Base-by-base conservation (phyloP, 2,888 invertebrate genomes). In the Drosophila rellima region DNA sequence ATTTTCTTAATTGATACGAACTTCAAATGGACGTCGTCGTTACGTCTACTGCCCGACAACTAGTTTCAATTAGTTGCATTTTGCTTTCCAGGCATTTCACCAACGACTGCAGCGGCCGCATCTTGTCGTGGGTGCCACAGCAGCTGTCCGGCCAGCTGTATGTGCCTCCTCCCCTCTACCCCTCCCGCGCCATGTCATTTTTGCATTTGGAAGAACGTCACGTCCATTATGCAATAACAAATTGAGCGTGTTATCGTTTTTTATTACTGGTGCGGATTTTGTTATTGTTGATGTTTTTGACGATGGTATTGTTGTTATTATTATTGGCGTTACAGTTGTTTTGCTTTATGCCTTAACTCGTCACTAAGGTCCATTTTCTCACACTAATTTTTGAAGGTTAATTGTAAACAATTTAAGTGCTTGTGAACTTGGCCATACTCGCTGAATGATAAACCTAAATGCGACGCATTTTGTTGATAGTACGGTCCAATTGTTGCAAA, bases 1-100 rank as follows among this genome's bases (percentile, higher is more conserved):
- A 78, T 73, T 89, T 75, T 65, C 85, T 78, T 88, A 91, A 91
- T 91, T 91, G 87, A 90, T 91, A 90, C 89, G 91, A 91, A 90
- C 91, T 90, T 91, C 90, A 89, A 83, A 86, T 78, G 81, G 67
- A 78, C 78, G 69, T 64, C 74, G 67, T 33, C 39, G 47, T 66
- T 66, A 69, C 61, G 62, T 35, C 70, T 48, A 45, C 47, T 40
- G 52, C 29, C 55, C 60, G 33, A 57, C 81, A 80, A 81, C 80
- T 72, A 80, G 78, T 67, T 69, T 80, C 88, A 83, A 83, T 83
- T 88, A 80, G 86, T 70, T 57, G 73, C 66, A 70, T 72, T 77
- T 63, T 76, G 70, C 79, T 70, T 70, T 72, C 71, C 35, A 60
- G 56, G 66, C 74, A 80, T 74, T 78, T 18, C 40, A 40, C 40